These are phyloP conservation scores for Philopotamus ludificatus DNA, from an alignment of 1,140 invertebrate genomes.

Conservation along the genomic window DNA sequence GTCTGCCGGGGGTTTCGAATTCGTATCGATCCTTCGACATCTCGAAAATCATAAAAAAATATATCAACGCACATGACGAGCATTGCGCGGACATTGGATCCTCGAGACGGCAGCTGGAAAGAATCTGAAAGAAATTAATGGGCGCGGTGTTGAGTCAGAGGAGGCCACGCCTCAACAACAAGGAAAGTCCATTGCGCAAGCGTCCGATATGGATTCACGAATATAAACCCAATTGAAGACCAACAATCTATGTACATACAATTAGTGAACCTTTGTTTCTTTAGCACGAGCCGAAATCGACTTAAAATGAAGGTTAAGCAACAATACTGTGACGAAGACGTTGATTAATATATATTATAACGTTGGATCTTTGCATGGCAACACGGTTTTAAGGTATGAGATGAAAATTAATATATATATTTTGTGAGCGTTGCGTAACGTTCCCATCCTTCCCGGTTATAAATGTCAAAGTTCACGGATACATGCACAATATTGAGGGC, in stretches of 20 bases:
- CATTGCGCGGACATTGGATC: background rate
- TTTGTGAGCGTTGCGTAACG: no score
- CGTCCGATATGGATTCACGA: conserved; percentile 23
- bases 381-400: no score
- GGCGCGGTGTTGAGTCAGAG: conserved; percentile 10
- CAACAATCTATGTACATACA: background rate
- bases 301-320: no score
- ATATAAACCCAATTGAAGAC: background rate
- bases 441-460: no score
- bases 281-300: no score
- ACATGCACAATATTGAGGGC: no score
- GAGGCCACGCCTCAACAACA: conserved; percentile 15
- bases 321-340: no score
- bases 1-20: background rate
- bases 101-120: background rate
- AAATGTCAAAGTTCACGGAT: no score
- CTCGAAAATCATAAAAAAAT: background rate
- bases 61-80: background rate
- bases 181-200: conserved; percentile 6
- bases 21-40: background rate
- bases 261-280: conserved; percentile 21
- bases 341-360: no score
- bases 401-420: no score
- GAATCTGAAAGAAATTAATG: background rate
- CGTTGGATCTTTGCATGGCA: no score